These are phyloP conservation scores for Allobates femoralis DNA, from an alignment of 2,797 vertebrate genomes.

Conservation along the genomic window DNA sequence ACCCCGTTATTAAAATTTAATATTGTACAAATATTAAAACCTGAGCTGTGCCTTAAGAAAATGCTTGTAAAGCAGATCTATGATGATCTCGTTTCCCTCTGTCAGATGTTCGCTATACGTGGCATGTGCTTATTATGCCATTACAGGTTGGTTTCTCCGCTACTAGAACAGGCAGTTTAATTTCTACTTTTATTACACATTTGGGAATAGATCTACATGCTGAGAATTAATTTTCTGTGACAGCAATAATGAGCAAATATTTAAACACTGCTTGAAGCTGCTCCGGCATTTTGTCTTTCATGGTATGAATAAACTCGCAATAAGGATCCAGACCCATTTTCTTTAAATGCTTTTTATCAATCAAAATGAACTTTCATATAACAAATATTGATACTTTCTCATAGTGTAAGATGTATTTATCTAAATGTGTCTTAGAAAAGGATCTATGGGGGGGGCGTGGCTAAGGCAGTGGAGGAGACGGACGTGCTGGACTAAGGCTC, in stretches of 20 bases:
- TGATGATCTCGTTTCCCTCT: background rate
- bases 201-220: constrained; percentile 41
- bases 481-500: too few relatives aligned
- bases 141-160: background rate
- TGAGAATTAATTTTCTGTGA: constrained; percentile 49
- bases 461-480: too few relatives aligned
- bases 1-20: background rate
- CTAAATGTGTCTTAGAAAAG: background rate
- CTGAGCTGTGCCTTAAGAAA: background rate
- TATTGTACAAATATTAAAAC: background rate
- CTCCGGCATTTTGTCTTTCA: constrained; percentile 35
- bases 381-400: background rate
- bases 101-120: background rate
- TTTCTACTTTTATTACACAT: constrained; percentile 41
- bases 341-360: background rate
- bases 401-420: background rate
- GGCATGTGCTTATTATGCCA: background rate
- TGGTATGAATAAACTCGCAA: constrained; percentile 41
- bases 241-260: constrained; percentile 53
- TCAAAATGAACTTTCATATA: constrained; percentile 18
- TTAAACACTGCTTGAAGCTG: constrained; percentile 36
- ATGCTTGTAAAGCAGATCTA: too few relatives aligned
- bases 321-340: constrained; percentile 29
- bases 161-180: constrained; percentile 14
- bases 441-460: too few relatives aligned